A percentile compares a stretch with the other conserved stretches of the same genome.
These are phyloP conservation scores for Ceratosolen solmsi DNA, from an alignment of 1,140 invertebrate genomes.

Conservation along the genomic window DNA sequence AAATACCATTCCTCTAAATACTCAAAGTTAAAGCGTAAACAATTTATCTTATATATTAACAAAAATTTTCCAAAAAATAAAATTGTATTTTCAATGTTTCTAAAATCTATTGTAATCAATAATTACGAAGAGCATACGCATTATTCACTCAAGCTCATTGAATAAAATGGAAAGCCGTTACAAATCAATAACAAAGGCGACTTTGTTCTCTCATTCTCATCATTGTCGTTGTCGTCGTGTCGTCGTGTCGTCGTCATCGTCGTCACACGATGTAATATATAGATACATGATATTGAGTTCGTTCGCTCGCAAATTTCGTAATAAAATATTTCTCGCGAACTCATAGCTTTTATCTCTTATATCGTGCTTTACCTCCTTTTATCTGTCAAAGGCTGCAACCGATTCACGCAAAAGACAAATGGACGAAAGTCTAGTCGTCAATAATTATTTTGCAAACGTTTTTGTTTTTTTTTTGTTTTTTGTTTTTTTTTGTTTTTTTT, in stretches of 20 bases:
- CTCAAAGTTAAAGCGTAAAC: no score
- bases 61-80: no score
- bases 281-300: not conserved
- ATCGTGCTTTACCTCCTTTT: conserved; percentile 33
- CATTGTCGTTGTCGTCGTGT: not conserved
- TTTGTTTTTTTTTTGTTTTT: not conserved
- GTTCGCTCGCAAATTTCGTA: conserved; percentile 36
- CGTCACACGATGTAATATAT: not conserved
- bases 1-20: no score
- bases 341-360: conserved; percentile 9
- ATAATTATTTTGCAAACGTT: conserved; percentile 11
- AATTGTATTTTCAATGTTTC: no score
- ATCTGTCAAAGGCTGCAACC: conserved; percentile 39
- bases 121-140: not conserved
- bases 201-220: conserved; percentile 12
- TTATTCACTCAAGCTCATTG: not conserved
- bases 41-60: no score
- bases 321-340: conserved; percentile 25
- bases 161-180: conserved; percentile 16
- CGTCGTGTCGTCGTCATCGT: not conserved
- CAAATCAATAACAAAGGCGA: not conserved
- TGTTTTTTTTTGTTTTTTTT: no score
- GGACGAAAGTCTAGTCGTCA: not conserved
- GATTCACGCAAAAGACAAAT: conserved; percentile 17
- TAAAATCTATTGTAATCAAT: no score